Evolutionary conservation across 2,113 vertebrate genomes (phyloP), one percentile per base, ranked within the genome.

Genomic region (Brachirus orientalis): DNA sequence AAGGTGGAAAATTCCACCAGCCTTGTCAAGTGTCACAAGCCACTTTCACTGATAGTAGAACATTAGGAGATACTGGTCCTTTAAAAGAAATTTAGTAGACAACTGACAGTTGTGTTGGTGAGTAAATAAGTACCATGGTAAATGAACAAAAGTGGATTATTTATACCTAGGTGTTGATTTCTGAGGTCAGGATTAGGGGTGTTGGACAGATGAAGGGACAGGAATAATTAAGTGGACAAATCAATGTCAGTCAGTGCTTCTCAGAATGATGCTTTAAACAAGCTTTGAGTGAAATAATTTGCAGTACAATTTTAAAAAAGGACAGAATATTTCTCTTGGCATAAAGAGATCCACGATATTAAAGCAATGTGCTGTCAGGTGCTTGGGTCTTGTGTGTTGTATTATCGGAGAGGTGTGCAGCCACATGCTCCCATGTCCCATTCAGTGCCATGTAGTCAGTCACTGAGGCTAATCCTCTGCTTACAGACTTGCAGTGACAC

Each of bases 31-130:
- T 41, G 18, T 57, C 37, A 20, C 59, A 50, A 73, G 70, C 82
- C 74, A 77, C 69, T 68, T 72, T 65, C 68, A 75, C 80, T 64
- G 70, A 77, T 64, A 14, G 53, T n/a, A 57, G 37, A 60, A 46
- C 19, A 43, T 46, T 40, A 45, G 43, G 54, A 61, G 46, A 69
- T 65, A 37, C 67, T 57, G 53, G 50, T 68, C 19, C 56, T 37
- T 47, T 10, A 43, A 10, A 13, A 43, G 14, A 13, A 2, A 11
- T 5, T 13, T 5, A 43, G 14, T 4, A 43, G 14, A 43, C 12
- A n/a, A n/a, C n/a, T n/a, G n/a, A n/a, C n/a, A n/a, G n/a, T n/a
- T n/a, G n/a, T n/a, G n/a, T n/a, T 28, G 28, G 28, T 28, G 28
- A 28, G 28, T 28, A 35, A 53, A 77, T 3, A 50, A 59, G 62